phyloP scores from a whole-genome alignment of 2,797 vertebrate species.

The Eidolon dupreanum region DNA sequence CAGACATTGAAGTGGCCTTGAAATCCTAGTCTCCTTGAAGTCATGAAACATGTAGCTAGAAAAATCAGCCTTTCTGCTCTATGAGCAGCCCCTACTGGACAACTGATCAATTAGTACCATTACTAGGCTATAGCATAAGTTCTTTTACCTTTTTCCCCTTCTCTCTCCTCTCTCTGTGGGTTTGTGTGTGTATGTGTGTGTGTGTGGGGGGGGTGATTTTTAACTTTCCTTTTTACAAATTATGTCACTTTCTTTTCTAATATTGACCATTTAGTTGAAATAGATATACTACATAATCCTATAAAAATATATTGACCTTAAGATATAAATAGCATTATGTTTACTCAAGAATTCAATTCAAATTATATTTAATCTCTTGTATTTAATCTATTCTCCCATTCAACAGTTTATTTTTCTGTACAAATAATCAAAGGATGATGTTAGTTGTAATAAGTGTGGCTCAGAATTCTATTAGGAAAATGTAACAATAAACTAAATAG shows the following conservation, averaged over 20 bases:
- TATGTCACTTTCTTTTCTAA: neutral
- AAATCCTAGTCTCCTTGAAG: neutral
- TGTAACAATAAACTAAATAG: neutral
- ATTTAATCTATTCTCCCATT: neutral
- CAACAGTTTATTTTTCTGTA: neutral
- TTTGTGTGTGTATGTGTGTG: too few relatives aligned
- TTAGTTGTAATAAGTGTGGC: constrained; percentile 12
- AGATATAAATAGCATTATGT: neutral
- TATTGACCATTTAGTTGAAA: constrained; percentile 5
- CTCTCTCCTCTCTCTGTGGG: neutral
- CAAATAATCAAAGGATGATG: neutral
- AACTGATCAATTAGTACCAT: neutral
- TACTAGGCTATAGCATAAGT: neutral
- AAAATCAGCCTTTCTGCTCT: constrained; percentile 63
- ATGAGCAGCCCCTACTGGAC: constrained; percentile 81
- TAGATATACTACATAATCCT: neutral
- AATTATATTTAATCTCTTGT: neutral
- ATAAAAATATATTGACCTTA: neutral
- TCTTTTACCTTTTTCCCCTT: neutral
- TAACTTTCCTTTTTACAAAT: constrained; percentile 26
- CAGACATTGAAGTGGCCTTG: constrained; percentile 62
- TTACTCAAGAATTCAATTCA: neutral
- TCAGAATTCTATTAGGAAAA: neutral
- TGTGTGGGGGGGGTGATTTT: neutral
- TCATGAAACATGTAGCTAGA: neutral